Conservation (phyloP, 2,113 vertebrate species). For the Calidris pygmaea region DNA sequence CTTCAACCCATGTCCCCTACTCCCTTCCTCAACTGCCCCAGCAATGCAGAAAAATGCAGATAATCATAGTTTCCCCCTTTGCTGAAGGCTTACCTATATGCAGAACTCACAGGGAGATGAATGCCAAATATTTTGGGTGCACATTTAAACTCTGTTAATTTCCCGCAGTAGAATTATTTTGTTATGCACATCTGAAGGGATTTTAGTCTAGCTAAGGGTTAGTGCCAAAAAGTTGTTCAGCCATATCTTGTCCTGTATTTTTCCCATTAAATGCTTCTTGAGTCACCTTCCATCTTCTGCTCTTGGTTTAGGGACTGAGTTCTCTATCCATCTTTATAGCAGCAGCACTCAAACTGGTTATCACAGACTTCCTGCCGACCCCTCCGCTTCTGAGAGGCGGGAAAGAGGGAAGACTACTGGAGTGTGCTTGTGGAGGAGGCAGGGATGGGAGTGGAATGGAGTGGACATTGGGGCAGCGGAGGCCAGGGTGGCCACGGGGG, state of each 20-base stretch:
- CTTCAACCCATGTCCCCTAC: not conserved
- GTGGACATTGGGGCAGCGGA: fast-evolving
- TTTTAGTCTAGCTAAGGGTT: not conserved
- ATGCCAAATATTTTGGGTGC: not conserved
- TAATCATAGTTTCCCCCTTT: not conserved
- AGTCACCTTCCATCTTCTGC: not conserved
- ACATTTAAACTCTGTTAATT: not conserved
- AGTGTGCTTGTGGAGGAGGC: not conserved
- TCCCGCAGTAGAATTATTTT: not conserved
- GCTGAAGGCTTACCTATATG: not conserved
- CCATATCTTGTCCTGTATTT: not conserved
- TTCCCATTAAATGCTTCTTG: not conserved
- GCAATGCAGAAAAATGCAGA: not conserved
- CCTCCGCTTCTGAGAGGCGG: not conserved
- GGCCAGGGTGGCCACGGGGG: not conserved
- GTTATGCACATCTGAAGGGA: not conserved
- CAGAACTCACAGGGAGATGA: not conserved
- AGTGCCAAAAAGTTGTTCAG: not conserved
- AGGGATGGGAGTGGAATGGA: not conserved
- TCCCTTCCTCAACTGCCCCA: not conserved
- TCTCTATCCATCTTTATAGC: not conserved
- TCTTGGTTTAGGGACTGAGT: not conserved
- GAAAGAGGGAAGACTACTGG: not conserved
- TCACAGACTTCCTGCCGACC: not conserved
- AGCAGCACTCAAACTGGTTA: not conserved